Evolutionary conservation across 1,140 invertebrate species (phyloP), one percentile per base, ranked within the genome.

Genomic region (Cyclina sinensis): DNA sequence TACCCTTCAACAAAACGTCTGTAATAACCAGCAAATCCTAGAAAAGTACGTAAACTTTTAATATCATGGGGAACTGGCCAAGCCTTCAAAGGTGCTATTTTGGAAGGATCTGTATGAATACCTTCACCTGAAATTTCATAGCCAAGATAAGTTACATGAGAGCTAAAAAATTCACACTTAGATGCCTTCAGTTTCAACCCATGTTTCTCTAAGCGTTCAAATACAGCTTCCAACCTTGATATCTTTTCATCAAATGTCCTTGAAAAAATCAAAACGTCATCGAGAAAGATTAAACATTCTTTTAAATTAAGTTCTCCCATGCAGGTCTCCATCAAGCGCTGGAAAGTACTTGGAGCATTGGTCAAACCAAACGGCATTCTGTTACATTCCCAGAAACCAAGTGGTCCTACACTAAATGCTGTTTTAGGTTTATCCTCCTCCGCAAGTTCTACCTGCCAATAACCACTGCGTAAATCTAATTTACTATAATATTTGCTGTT

Each of bases 1-100:
- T 88, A 94, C 48, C 90, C 65, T 30, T 83, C 51, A 11, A 94
- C 68, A 79, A 90, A 88, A 51, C 70, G 37, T 0, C 86, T 24
- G 39, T 83, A 70, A 83, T 43, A 83, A 12, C 81, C 81, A 68
- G 81, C 81, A 70, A 46, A 43, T 18, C 81, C 62, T 24, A 83
- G 65, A 70, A 83, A 83, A 18, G 21, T 35, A 21, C 81, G 46
- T 51, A 81, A 74, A 7, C 82, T n/a, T 11, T 57, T 48, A 27
- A 81, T 32, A 78, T 87, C 87, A 5, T 39, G 51, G 9, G 89
- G 89, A 18, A 27, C n/a, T 35, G 89, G 89, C 73, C 79, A 88
- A 54, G 43, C 32, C 48, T 21, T 21, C 14, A 90, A 35, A 43
- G 59, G 12, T 9, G 30, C 12, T 0, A 39, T 83, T 59, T 83